phyloP scores from a whole-genome alignment of 2,888 invertebrate species.

The Acanthosepion pharaonis region DNA sequence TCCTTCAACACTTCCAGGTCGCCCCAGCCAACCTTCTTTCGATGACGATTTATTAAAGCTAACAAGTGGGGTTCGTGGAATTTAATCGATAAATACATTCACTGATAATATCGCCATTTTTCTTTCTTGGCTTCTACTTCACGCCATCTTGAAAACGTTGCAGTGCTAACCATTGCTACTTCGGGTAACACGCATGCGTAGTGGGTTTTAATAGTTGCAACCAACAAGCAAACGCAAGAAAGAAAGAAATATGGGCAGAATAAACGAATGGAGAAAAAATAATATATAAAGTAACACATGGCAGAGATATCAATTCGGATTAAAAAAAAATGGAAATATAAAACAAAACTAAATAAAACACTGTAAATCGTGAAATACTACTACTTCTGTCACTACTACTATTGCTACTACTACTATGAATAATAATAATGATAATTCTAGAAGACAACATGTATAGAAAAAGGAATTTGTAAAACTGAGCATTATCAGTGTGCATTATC shows the following conservation, averaged over 20 bases:
- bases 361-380: too few relatives aligned
- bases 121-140: conserved; percentile 33
- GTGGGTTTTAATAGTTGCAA: not conserved
- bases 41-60: not conserved
- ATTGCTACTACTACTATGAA: too few relatives aligned
- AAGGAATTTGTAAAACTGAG: not conserved
- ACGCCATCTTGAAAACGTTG: conserved; percentile 33
- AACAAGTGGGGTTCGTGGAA: not conserved
- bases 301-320: not conserved
- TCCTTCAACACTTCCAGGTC: not conserved
- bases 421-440: not conserved
- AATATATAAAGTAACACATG: not conserved
- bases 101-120: not conserved
- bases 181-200: not conserved
- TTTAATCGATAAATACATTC: conserved; percentile 6
- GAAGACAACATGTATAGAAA: not conserved
- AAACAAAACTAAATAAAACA: not conserved
- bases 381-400: too few relatives aligned
- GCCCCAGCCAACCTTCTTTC: not conserved
- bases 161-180: not conserved
- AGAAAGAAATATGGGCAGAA: not conserved
- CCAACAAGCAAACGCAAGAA: not conserved
- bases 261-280: not conserved
- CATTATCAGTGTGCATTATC: not conserved
- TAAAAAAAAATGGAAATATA: not conserved